A percentile compares a stretch with the other conserved stretches of the same genome.
Conservation (phyloP, 2,888 invertebrate species). For the Caenorhabditis sp. region DNA sequence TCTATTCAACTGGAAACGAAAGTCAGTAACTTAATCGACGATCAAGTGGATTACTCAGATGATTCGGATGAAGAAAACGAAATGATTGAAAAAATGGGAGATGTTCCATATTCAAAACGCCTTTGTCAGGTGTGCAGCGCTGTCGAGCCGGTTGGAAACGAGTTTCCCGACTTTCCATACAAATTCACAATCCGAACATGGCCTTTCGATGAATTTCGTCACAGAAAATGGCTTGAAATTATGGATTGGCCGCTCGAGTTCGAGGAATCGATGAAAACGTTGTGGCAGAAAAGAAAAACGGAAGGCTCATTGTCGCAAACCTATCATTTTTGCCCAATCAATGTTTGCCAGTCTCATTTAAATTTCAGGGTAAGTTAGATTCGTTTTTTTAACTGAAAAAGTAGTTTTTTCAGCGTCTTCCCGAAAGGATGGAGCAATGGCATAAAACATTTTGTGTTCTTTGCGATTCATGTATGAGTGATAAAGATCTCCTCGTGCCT, state of each 20-base stretch:
- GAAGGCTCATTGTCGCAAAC: slow-evolving; percentile 48
- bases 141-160: slow-evolving; percentile 51
- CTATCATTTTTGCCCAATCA: slow-evolving; percentile 69
- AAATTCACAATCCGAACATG: slow-evolving; percentile 64
- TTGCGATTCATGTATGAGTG: slow-evolving; percentile 68
- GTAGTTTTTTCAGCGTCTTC: slow-evolving; percentile 49
- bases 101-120: slow-evolving; percentile 57
- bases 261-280: slow-evolving; percentile 67
- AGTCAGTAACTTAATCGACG: not conserved
- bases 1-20: not conserved
- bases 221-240: slow-evolving; percentile 71
- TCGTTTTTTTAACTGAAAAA: not conserved
- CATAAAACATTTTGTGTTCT: slow-evolving; percentile 67
- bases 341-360: slow-evolving; percentile 69
- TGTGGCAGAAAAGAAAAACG: slow-evolving; percentile 68
- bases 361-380: slow-evolving; percentile 52
- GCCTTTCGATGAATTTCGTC: slow-evolving; percentile 72
- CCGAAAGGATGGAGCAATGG: slow-evolving; percentile 68
- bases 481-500: slow-evolving; percentile 59
- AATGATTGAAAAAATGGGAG: slow-evolving; percentile 61
- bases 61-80: slow-evolving; percentile 72
- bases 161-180: slow-evolving; percentile 34
- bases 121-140: slow-evolving; percentile 68
- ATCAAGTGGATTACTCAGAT: slow-evolving; percentile 61
- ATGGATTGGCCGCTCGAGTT: slow-evolving; percentile 70